Evolutionary conservation across 2,113 vertebrate genomes (phyloP), one percentile per base, ranked within the genome.

Genomic region (Phylloscopus trochilus): DNA sequence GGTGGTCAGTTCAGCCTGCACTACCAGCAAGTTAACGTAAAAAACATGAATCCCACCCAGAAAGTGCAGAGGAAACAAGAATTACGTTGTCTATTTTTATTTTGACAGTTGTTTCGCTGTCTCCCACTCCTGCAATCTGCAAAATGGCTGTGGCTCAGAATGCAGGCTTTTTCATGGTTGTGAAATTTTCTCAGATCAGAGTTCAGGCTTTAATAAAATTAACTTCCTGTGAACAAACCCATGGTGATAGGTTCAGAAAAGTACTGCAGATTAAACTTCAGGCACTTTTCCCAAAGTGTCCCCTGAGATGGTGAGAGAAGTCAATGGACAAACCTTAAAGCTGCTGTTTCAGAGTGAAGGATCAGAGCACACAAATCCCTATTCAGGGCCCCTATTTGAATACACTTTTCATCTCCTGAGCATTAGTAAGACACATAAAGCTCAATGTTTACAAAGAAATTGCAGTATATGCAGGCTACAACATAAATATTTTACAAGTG

Each of bases 401-500:
- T 60, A 75, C 4, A 41, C 35, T 41, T 87, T 58, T 72, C 7
- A 13, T 43, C 27, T 52, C 62, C 76, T 56, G 49, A 58, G 23
- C 26, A 23, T 68, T 58, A 69, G 24, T 21, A 87, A 41, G 53
- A 64, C 35, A 72, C 26, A 39, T 27, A 84, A 91, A 85, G 31
- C 58, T 85, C 27, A 69, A 8, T 44, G 33, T 87, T 97, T 91
- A 89, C 46, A 53, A 63, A 79, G 41, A 87, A 79, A 75, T 26
- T 82, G 52, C 46, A 69, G 20, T 73, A 35, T 44, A 85, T 43
- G 33, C 39, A 73, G 37, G 37, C 37, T 66, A 90, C 44, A 90
- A 76, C 11, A 31, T 88, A 92, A 91, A 87, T 87, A 91, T 90
- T 93, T 94, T 63, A 63, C 51, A 77, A 91, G 47, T n/a, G 21